These are phyloP conservation scores for Pseudomyrmex dendroicus DNA, from an alignment of 1,140 invertebrate genomes.

Conservation along the genomic window DNA sequence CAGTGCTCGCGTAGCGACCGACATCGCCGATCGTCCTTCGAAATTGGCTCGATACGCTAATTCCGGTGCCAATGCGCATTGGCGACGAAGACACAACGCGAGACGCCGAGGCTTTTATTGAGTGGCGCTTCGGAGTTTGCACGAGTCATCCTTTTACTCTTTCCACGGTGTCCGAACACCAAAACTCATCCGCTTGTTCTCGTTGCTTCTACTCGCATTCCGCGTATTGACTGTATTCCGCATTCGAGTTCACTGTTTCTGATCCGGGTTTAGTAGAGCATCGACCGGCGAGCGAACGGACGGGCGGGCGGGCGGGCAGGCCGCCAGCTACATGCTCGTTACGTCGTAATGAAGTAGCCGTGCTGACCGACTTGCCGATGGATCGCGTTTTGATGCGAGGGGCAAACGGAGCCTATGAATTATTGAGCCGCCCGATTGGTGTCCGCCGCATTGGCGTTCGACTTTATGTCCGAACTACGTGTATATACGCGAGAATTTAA, in stretches of 20 bases:
- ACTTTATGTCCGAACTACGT: constrained; percentile 1
- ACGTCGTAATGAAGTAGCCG: constrained; percentile 55
- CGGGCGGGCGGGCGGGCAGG: too few species aligned
- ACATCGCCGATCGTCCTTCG: constrained; percentile 7
- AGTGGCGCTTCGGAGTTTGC: constrained; percentile 56
- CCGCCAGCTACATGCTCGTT: constrained; percentile 20
- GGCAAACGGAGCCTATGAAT: constrained; percentile 5
- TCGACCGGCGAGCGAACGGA: neutral
- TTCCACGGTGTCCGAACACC: constrained; percentile 30
- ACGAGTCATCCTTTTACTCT: constrained; percentile 64
- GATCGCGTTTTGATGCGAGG: constrained; percentile 40
- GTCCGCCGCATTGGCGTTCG: constrained; percentile 7
- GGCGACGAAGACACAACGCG: constrained; percentile 38
- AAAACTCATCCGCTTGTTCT: constrained; percentile 5
- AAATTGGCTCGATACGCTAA: constrained; percentile 58
- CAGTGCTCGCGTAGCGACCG: neutral
- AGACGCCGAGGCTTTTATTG: constrained; percentile 29
- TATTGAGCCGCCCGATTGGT: constrained; percentile 21
- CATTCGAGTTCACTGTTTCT: constrained; percentile 34
- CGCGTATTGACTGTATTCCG: constrained; percentile 1
- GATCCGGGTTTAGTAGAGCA: constrained; percentile 54
- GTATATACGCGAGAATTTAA: neutral
- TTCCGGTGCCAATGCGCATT: constrained; percentile 33
- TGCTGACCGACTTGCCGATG: constrained; percentile 44
- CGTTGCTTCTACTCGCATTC: constrained; percentile 13